Evolutionary conservation across 1,140 invertebrate species (phyloP).

Genomic region (Geopemphigus sp.): DNA sequence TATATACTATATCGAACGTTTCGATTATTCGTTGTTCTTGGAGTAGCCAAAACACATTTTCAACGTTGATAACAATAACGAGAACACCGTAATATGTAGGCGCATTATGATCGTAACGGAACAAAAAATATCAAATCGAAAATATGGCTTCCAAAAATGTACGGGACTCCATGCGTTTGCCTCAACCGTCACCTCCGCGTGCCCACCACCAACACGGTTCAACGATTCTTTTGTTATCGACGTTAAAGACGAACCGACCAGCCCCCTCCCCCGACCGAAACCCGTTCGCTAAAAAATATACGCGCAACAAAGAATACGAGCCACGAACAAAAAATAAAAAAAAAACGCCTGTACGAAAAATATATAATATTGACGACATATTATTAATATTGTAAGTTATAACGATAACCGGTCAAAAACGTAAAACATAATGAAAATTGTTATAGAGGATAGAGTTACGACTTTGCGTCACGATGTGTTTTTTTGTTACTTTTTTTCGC

Average conservation of each 20-base stretch:
- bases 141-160: background rate
- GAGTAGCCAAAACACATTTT: too few species aligned
- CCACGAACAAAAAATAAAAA: background rate
- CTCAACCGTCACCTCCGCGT: background rate
- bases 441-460: too few species aligned
- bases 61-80: background rate
- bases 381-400: too few species aligned
- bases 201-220: constrained; percentile 8
- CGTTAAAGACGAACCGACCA: background rate
- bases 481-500: too few species aligned
- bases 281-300: constrained; percentile 16
- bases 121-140: background rate
- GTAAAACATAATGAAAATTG: too few species aligned
- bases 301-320: background rate
- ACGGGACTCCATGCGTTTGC: background rate
- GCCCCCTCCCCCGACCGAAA: background rate
- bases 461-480: too few species aligned
- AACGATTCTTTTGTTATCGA: constrained; percentile 26
- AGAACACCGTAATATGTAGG: background rate
- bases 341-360: background rate
- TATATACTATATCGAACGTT: too few species aligned
- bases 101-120: too few species aligned
- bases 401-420: too few species aligned
- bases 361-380: too few species aligned
- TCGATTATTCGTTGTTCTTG: too few species aligned